Evolutionary conservation across 2,888 invertebrate genomes (phyloP).

Genomic region (Neoitamus cyanurus): DNA sequence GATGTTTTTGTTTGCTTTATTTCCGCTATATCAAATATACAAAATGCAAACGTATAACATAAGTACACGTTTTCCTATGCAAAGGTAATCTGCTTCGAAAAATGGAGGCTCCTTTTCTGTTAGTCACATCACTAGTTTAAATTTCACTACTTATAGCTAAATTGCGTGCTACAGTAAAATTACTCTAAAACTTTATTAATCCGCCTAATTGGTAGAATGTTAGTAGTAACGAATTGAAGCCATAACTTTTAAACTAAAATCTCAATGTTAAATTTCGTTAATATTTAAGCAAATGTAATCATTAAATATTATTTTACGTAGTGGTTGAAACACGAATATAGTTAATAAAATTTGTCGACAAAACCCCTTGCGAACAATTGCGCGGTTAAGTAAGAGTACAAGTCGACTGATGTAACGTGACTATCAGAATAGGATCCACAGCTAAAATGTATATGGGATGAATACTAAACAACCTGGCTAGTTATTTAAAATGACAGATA

Average conservation of each 20-base stretch:
- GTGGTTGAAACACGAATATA: too few species aligned
- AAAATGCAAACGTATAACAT: neutral
- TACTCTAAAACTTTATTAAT: neutral
- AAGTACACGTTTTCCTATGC: neutral
- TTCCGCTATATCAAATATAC: constrained; percentile 18
- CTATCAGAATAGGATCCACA: neutral
- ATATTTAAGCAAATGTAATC: neutral
- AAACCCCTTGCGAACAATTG: too few species aligned
- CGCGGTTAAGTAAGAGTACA: neutral
- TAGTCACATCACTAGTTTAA: neutral
- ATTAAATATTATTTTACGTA: neutral
- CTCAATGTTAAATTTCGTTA: neutral
- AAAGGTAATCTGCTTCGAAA: neutral
- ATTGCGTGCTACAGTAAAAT: neutral
- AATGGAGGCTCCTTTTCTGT: neutral
- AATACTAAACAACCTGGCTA: neutral
- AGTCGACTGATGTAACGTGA: neutral
- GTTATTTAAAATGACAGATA: neutral
- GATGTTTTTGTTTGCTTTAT: neutral
- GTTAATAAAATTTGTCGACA: too few species aligned
- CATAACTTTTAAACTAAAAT: neutral
- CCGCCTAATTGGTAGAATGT: neutral
- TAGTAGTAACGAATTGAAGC: neutral
- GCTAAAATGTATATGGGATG: neutral
- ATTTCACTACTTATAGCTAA: neutral